phyloP scores from a whole-genome alignment of 1,140 invertebrate species.

The Trachymyrmex cornetzi region DNA sequence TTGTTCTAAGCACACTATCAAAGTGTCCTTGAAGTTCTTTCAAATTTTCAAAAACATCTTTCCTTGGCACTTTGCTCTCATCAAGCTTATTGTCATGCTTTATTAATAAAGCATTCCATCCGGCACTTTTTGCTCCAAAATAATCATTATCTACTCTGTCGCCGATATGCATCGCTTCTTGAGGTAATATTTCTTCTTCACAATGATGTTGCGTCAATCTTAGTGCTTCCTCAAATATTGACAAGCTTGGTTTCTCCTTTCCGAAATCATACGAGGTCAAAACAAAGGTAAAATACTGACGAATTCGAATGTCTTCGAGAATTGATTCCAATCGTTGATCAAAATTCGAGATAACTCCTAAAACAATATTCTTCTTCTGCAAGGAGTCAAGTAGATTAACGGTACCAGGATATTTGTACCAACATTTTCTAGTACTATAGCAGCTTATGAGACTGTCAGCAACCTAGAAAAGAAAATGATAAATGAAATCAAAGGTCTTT shows the following conservation, averaged over 20 bases:
- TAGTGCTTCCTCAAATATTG: constrained; percentile 92
- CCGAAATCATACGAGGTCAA: constrained; percentile 92
- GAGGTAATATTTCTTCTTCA: constrained; percentile 83
- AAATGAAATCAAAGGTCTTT: constrained; percentile 65
- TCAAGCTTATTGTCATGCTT: constrained; percentile 70
- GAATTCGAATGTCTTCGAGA: constrained; percentile 89
- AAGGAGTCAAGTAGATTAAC: constrained; percentile 89
- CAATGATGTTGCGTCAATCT: constrained; percentile 80
- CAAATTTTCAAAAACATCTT: constrained; percentile 74
- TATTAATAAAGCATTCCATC: constrained; percentile 92
- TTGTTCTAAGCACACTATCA: constrained; percentile 32
- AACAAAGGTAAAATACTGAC: constrained; percentile 93
- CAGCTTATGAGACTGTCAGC: constrained; percentile 82
- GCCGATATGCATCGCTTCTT: constrained; percentile 93
- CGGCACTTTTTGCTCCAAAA: constrained; percentile 90
- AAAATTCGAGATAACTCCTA: constrained; percentile 96
- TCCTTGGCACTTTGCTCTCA: constrained; percentile 39
- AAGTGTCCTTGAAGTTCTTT: constrained; percentile 77
- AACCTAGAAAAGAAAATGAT: constrained; percentile 77
- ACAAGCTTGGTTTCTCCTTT: constrained; percentile 91
- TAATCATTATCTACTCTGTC: constrained; percentile 93
- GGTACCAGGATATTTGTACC: constrained; percentile 90
- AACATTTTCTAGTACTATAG: constrained; percentile 90
- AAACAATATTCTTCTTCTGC: constrained; percentile 83
- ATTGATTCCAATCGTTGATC: constrained; percentile 92